Base-by-base conservation (phyloP, 2,888 invertebrate species). In the Trisateles emortualis region DNA sequence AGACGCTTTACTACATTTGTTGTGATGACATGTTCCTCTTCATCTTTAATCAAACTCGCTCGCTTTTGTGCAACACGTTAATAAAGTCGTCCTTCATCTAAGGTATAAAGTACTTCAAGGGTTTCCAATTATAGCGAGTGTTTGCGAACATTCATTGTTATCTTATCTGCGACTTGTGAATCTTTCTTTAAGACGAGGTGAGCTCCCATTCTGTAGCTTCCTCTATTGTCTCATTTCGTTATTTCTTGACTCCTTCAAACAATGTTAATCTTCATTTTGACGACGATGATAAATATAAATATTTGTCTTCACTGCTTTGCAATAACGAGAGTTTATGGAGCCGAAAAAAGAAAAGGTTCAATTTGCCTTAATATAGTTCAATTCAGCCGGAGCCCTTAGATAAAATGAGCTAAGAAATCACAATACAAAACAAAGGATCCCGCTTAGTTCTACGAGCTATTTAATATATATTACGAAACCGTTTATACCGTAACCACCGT, bases 141-240 rank as follows among this genome's bases (percentile, higher is more conserved):
- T 76, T 75, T 72, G 70, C 68, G 64, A 68, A 72, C 64, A 66
- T 65, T 74, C 67, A 76, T 72, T 76, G 75, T 76, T 73, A 68
- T 73, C 65, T 79, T 76, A 78, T 74, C 74, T 74, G 52, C 47
- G 56, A 68, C 57, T 70, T 55, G 57, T 52, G 57, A 74, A 74
- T 74, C 70, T 68, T 66, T 68, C 54, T 61, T 49, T 52, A 50
- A 44, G 17, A 33, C 19, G 59, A 72, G 59, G 70, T 76, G 67
- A 62, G 60, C 68, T 72, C 60, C 54, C 58, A 59, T 68, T 61
- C 49, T 59, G 42, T 59, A 60, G 64, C 58, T 64, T 64, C 64
- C 59, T 55, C 59, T 52, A 61, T 64, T 60, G 54, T 52, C 19
- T 50, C 54, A 19, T 53, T 64, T 64, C 59, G 56, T 60, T 46